Evolutionary conservation across 2,888 invertebrate species (phyloP), one percentile per base, ranked within the genome.

Genomic region (Syrphus vitripennis): DNA sequence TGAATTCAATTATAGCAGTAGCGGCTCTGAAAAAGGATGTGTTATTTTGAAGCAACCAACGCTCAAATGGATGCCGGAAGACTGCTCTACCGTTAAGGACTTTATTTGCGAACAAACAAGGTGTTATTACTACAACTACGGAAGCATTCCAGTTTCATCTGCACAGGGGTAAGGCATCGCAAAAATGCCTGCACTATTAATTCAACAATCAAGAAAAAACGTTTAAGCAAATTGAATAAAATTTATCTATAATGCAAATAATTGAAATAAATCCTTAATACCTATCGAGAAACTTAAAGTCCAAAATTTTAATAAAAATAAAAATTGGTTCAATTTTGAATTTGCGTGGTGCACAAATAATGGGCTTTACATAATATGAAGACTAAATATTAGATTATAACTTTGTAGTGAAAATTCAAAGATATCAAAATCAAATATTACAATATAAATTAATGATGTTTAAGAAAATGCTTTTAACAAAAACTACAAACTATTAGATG

Each of bases 51-150:
- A 95, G 91, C 96, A 96, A 89, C 96, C 96, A 45, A 94, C 95
- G 81, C 95, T 96, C 92, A 95, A 95, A 91, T 97, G 97, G 97
- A 95, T 95, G 93, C 95, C 96, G 16, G 95, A 96, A 91, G 96
- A 97, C 93, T 97, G 97, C 92, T 95, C 95, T 87, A 95, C 95
- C 90, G 95, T 96, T 90, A 97, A 97, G 93, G 97, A 97, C 93
- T 97, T 97, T 93, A 97, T 97, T 91, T 97, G 97, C 93, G 97
- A 97, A 93, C 97, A 97, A 94, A 97, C 97, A 87, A 95, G 97
- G 91, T 97, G 97, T 94, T 97, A 97, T 93, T 97, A 97, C 93
- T 97, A 97, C 94, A 97, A 97, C 94, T 97, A 97, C 93, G 97
- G 97, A 92, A 96, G 96, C 93, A 97, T 97, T 94, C 96, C 96